Evolutionary conservation across 2,888 invertebrate genomes (phyloP), one percentile per base, ranked within the genome.

Genomic region (Apamea crenata): DNA sequence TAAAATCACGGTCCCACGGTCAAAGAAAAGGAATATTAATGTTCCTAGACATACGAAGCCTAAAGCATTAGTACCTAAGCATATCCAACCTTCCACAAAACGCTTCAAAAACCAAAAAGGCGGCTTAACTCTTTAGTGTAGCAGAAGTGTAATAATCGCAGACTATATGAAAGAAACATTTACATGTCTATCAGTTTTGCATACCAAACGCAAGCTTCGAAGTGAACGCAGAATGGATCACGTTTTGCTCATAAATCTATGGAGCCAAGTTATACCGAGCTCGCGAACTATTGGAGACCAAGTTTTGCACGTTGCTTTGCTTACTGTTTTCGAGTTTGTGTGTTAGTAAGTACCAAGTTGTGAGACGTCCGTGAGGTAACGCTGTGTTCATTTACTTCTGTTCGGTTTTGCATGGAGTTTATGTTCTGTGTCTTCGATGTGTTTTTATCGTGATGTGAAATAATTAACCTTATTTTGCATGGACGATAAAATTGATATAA

Each of bases 221-320:
- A 87, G 89, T 88, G 90, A 91, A 92, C 91, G 86, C 82, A 77
- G 89, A 92, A 81, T 75, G 78, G 85, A 88, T 91, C 93, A 93
- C 93, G 93, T 91, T 74, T 82, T 70, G 59, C 66, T 78, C 89
- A 90, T 94, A 93, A 93, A 94, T 93, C 89, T 84, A 77, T 88
- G 44, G 53, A 65, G 79, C 80, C 66, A 87, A 91, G 90, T 91
- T 91, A 91, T 91, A 93, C 90, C 87, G 86, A 84, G 84, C 78
- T 85, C 73, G 73, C 80, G 78, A 88, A 88, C 81, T 90, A 82
- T 87, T 80, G 78, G 1, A 70, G 73, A 72, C 77, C 68, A 81
- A 85, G 81, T 80, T 85, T 59, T n/a, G 74, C 67, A 36, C 40
- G 50, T 66, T 74, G 78, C 72, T 74, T 84, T 84, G 72, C 72